Base-by-base conservation (phyloP, 2,797 vertebrate species). In the Pipistrellus pipistrellus region DNA sequence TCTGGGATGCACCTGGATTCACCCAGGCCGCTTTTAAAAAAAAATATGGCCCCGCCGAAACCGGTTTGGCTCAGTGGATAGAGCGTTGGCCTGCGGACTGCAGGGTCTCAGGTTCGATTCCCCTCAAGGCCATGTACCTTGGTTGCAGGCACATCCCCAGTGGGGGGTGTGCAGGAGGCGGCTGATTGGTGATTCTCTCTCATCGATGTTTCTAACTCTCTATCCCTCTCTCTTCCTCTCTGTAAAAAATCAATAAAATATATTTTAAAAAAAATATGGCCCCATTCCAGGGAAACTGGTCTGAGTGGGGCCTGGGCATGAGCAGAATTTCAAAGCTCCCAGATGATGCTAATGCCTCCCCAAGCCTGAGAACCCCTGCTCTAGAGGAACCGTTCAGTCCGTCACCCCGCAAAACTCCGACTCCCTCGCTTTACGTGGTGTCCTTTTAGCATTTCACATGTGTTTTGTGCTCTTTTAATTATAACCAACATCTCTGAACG, bases 391-490 rank as follows among this genome's bases (percentile, higher is more conserved):
- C 6, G 6, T 25, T 83, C 6, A 11, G 53, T 48, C 32, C 53
- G 51, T 86, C 6, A 69, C 14, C 38, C 44, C 53, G 72, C 64
- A 30, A 0, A 25, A 69, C 55, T 90, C 90, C 82, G 55, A 75
- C 55, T 55, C 30, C 17, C 30, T 51, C 21, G 71, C 62, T 81
- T 48, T 59, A 38, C 0, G 0, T 25, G 53, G n/a, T 25, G 11
- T 76, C 64, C n/a, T n/a, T 51, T 75, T 77, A 62, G 78, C 55
- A 69, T 62, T 48, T 85, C 66, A 81, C 86, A 88, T 38, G 51
- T 82, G 68, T 88, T 93, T 88, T 46, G 41, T 92, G 88, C 64
- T 93, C 6, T 72, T 86, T 88, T 88, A 85, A 96, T 72, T 75
- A 93, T 71, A 93, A 76, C 64, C 85, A 82, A 66, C 41, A 23